Conservation (phyloP, 2,113 vertebrate genomes). For the Brachyhypopomus occidentalis region DNA sequence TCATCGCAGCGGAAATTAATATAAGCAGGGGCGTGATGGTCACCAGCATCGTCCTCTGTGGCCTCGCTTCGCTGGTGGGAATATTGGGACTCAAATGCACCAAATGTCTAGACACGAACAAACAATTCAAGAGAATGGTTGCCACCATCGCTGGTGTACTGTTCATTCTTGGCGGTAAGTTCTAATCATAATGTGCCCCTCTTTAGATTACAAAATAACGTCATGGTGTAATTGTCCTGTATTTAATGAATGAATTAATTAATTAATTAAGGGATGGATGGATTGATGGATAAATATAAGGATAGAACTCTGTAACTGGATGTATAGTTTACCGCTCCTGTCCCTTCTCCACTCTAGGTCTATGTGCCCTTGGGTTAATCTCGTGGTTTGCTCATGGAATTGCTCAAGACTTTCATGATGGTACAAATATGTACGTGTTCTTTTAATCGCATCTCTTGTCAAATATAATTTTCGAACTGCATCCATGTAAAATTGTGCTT, state of each 20-base stretch:
- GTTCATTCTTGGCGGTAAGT: conserved; percentile 82
- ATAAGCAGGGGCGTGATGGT: conserved; percentile 85
- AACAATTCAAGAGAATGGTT: conserved; percentile 77
- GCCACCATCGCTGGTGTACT: conserved; percentile 80
- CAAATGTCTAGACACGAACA: conserved; percentile 80
- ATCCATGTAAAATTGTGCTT: neutral
- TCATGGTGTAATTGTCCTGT: neutral
- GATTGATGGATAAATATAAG: neutral
- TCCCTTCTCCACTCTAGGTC: conserved; percentile 68
- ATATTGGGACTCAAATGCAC: conserved; percentile 89
- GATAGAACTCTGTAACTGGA: neutral
- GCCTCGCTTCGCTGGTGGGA: conserved; percentile 75
- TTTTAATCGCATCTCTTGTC: neutral
- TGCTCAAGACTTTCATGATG: conserved; percentile 37
- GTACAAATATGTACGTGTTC: neutral
- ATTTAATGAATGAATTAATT: neutral
- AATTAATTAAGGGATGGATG: neutral
- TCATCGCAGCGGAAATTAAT: conserved; percentile 77
- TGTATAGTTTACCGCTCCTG: neutral
- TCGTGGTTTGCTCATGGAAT: conserved; percentile 85
- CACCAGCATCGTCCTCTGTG: conserved; percentile 79
- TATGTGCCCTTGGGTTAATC: conserved; percentile 80
- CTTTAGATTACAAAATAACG: neutral
- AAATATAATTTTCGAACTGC: neutral
- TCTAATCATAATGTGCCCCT: neutral